A percentile compares a stretch with the other conserved stretches of the same genome.
phyloP scores from a whole-genome alignment of 2,888 invertebrate species.

The Brachyptera risi region DNA sequence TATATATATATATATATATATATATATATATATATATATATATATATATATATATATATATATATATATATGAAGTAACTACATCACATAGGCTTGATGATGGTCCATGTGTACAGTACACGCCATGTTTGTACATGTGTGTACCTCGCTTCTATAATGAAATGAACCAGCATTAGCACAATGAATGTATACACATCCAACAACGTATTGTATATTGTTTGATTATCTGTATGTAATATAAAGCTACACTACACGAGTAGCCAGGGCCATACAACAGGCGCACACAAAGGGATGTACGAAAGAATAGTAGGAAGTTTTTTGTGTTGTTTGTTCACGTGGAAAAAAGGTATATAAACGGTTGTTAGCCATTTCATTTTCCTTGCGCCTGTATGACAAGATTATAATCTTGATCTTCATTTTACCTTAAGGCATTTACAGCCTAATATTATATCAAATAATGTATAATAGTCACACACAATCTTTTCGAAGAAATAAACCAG shows the following conservation, averaged over 20 bases:
- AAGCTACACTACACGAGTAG: neutral
- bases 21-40: too few species aligned
- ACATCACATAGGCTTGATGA: too few species aligned
- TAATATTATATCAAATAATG: too few species aligned
- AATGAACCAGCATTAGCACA: neutral
- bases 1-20: too few species aligned
- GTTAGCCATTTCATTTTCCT: conserved; percentile 5
- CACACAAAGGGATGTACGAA: neutral
- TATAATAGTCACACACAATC: too few species aligned
- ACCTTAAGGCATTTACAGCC: neutral
- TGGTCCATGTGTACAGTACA: too few species aligned
- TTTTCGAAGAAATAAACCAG: too few species aligned
- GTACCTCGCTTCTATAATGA: conserved; percentile 9
- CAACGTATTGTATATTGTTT: conserved; percentile 3
- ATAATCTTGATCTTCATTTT: neutral
- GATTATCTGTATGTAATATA: too few species aligned
- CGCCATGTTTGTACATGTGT: neutral
- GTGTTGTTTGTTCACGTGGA: neutral
- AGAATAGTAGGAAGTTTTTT: neutral
- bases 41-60: too few species aligned
- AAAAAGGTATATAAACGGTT: neutral
- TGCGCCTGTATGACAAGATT: neutral
- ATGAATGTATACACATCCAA: neutral
- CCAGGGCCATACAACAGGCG: too few species aligned
- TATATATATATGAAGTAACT: too few species aligned